phyloP scores from a whole-genome alignment of 1,140 invertebrate genomes.

The Procambarus virginalis region DNA sequence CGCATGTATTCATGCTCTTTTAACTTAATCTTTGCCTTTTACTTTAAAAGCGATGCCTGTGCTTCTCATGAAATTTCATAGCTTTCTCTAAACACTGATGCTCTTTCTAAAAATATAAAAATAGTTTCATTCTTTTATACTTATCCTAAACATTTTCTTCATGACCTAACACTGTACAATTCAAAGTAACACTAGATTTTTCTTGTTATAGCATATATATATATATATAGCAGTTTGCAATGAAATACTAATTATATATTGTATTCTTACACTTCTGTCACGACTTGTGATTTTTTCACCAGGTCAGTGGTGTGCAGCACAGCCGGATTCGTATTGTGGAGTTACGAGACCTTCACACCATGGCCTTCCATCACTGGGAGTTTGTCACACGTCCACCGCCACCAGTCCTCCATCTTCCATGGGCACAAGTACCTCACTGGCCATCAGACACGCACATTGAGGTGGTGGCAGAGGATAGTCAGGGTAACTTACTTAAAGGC shows the following conservation, averaged over 20 bases:
- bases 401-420: constrained; percentile 68
- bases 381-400: constrained; percentile 62
- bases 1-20: neutral
- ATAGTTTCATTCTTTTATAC: neutral
- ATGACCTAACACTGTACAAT: neutral
- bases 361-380: constrained; percentile 70
- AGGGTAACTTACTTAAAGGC: constrained; percentile 65
- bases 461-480: constrained; percentile 56
- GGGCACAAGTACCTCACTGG: constrained; percentile 65
- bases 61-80: constrained; percentile 16
- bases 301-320: constrained; percentile 67
- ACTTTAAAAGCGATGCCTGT: neutral
- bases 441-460: constrained; percentile 65
- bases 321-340: constrained; percentile 62
- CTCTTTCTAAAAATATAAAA: neutral
- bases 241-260: neutral
- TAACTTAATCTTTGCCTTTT: neutral
- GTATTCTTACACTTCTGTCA: neutral
- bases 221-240: neutral
- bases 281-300: neutral
- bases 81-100: neutral
- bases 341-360: constrained; percentile 64
- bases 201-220: neutral
- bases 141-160: constrained; percentile 1
- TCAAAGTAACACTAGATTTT: constrained; percentile 8